Evolutionary conservation across 2,797 vertebrate genomes (phyloP).

Genomic region (Rhincodon typus): DNA sequence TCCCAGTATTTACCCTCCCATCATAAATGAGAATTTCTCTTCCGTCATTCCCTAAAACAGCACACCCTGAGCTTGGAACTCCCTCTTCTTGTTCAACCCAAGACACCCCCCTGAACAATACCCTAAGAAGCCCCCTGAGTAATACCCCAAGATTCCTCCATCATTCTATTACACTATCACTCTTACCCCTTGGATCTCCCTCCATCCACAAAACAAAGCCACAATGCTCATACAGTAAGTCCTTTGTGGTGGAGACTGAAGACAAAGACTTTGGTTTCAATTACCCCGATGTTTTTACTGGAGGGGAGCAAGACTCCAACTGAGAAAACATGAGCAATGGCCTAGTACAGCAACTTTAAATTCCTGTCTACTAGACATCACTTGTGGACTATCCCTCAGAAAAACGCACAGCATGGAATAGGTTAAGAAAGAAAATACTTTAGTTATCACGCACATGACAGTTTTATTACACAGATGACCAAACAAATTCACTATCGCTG

Average conservation of each 20-base stretch:
- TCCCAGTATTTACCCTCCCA: neutral
- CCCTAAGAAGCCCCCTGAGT: too few species aligned
- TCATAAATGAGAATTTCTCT: neutral
- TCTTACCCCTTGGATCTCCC: too few species aligned
- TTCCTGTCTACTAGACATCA: neutral
- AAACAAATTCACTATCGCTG: neutral
- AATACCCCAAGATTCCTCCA: too few species aligned
- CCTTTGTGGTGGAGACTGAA: neutral
- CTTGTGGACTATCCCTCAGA: neutral
- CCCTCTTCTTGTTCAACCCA: neutral
- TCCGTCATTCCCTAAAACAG: neutral
- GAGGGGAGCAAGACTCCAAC: neutral
- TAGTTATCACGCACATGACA: neutral
- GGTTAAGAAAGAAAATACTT: slow-evolving; percentile 4
- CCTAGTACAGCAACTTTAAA: neutral
- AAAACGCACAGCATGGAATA: neutral
- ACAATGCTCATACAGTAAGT: neutral
- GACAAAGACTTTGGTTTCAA: neutral
- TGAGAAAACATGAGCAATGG: neutral
- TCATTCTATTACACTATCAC: too few species aligned
- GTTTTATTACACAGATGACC: neutral
- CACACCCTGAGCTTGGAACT: neutral
- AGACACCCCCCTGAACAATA: neutral
- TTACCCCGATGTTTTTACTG: neutral
- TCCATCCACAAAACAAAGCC: too few species aligned